A percentile compares a stretch with the other conserved stretches of the same genome.
Evolutionary conservation across 35 echinoderm and acorn worm species (phyloP).

Genomic region (Nesometra sesokonis): DNA sequence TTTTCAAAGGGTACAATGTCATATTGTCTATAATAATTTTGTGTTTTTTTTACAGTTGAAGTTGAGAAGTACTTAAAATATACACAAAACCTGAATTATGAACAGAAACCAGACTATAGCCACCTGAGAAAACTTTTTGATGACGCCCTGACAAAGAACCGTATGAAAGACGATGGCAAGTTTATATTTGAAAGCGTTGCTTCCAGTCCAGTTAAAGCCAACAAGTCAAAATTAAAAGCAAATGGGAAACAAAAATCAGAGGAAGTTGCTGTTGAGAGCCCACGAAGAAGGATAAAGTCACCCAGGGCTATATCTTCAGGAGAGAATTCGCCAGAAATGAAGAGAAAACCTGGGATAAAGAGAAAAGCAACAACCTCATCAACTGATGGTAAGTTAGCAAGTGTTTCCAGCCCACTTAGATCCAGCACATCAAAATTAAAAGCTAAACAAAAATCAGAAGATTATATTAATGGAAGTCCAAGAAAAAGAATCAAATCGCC

Average conservation of each 20-base stretch:
- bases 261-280: background rate
- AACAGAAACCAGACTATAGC: conserved; percentile 58
- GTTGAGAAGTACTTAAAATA: conserved; percentile 64
- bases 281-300: background rate
- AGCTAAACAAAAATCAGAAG: no score
- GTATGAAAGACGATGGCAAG: conserved; percentile 53
- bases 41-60: conserved; percentile 47
- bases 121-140: conserved; percentile 40
- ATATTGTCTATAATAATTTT: background rate
- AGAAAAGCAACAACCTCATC: background rate
- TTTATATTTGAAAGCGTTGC: conserved; percentile 24
- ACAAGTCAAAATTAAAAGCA: background rate
- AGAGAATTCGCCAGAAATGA: background rate
- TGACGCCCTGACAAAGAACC: conserved; percentile 32
- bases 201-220: background rate
- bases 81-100: conserved; percentile 49
- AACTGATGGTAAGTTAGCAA: no score
- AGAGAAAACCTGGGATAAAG: background rate
- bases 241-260: background rate
- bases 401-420: no score
- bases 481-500: background rate
- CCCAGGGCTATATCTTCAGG: background rate
- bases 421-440: no score
- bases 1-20: no score
- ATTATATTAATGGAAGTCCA: background rate